Base-by-base conservation (phyloP, 2,888 invertebrate species). In the Melanargia galathea region DNA sequence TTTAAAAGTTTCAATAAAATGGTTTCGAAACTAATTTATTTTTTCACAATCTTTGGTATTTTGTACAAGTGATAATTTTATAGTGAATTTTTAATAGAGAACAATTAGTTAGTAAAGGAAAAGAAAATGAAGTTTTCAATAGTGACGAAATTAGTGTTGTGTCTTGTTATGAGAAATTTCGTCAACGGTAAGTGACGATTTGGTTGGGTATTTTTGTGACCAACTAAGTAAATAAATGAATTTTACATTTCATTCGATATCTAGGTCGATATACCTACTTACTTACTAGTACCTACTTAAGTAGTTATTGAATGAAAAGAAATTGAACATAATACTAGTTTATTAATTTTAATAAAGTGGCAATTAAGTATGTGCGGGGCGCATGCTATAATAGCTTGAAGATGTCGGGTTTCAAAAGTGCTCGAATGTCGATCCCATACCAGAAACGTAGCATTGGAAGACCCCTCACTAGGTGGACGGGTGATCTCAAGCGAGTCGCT, bases 71-170 rank as follows among this genome's bases (percentile, higher is more conserved):
- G 59, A 1, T 58, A n/a, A 64, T 33, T 57, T 20, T 26, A 20
- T 52, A 45, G 35, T 30, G 18, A 8, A 22, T 55, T 46, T 22
- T 26, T 57, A n/a, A 16, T 43, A 45, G 3, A 16, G 20, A 49
- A 33, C 20, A 11, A 38, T 45, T 6, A 22, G 11, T 38, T 24
- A 26, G 1, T 45, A 33, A 11, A 54, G 26, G 7, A 38, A 10
- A 11, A 35, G 40, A 77, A 73, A 71, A 82, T 84, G 84, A 83
- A 75, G 70, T 66, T 70, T 51, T 56, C 67, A 46, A 59, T 73
- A 6, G 72, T 81, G 75, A 67, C 76, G 20, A 64, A 68, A 58
- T 69, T 76, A 66, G 77, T 84, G 73, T 51, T 83, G 70, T 81
- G 78, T 74, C 69, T 73, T 62, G 48, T 77, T 63, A 72, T 71